phyloP scores from a whole-genome alignment of 2,888 invertebrate genomes.

The Sinhomidia bicolor region DNA sequence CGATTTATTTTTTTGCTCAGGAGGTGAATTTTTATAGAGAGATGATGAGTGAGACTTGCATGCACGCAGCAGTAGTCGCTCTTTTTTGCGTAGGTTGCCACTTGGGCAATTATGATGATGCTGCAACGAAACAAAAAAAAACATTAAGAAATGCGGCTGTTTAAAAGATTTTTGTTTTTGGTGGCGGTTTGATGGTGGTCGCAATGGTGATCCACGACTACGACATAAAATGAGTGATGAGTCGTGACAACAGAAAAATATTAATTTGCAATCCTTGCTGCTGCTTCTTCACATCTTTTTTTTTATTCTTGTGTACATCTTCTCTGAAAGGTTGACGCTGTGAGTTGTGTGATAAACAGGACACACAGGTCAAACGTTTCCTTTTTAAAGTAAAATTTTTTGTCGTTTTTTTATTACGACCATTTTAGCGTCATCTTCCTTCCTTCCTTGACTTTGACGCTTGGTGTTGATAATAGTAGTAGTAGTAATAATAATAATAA shows the following conservation, averaged over 20 bases:
- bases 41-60: not conserved
- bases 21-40: not conserved
- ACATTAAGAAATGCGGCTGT: not conserved
- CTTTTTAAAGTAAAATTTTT: not conserved
- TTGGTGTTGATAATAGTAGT: too few relatives aligned
- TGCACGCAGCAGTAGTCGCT: not conserved
- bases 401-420: not conserved
- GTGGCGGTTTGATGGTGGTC: not conserved
- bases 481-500: not conserved
- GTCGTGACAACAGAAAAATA: constrained; percentile 43
- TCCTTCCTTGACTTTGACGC: not conserved
- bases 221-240: constrained; percentile 37
- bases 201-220: not conserved
- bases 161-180: not conserved
- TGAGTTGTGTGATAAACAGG: not conserved
- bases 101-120: not conserved
- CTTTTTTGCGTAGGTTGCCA: constrained; percentile 13
- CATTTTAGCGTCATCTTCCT: constrained; percentile 1
- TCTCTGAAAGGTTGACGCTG: not conserved
- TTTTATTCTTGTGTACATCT: not conserved
- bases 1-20: not conserved
- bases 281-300: too few relatives aligned
- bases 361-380: not conserved
- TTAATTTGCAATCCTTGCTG: constrained; percentile 7
- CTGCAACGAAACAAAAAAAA: not conserved